Evolutionary conservation across 2,888 invertebrate genomes (phyloP).

Genomic region (Drosophila rubida): DNA sequence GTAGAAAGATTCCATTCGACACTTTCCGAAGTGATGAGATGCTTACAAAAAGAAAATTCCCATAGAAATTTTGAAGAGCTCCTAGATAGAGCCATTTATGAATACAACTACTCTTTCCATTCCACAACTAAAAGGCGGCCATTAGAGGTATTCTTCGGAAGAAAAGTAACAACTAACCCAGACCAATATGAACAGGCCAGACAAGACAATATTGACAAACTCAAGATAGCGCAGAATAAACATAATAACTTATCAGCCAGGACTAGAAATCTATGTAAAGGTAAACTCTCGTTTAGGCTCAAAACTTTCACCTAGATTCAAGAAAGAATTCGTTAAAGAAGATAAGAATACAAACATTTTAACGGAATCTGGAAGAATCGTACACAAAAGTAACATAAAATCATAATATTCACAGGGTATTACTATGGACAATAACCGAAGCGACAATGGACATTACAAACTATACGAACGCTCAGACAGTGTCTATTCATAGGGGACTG

Average conservation of each 20-base stretch:
- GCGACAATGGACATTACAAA: neutral
- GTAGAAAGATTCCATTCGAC: neutral
- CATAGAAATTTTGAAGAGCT: neutral
- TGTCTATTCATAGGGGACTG: neutral
- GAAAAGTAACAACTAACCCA: neutral
- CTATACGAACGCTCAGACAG: constrained; percentile 1
- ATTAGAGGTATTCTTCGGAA: neutral
- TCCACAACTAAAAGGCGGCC: neutral
- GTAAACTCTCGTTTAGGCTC: neutral
- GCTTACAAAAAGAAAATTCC: neutral
- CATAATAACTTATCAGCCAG: neutral
- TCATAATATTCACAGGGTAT: neutral
- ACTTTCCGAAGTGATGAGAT: neutral
- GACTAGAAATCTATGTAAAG: constrained; percentile 1
- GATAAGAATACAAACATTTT: no score
- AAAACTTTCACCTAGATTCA: no score
- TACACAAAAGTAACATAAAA: no score
- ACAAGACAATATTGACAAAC: neutral
- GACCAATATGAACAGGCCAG: neutral
- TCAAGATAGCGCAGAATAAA: neutral
- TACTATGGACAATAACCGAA: neutral
- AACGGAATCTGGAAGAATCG: no score
- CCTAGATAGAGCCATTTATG: neutral
- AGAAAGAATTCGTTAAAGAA: no score
- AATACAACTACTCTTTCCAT: neutral